Base-by-base conservation (phyloP, 2,797 vertebrate genomes). In the Astyanax mexicanus region DNA sequence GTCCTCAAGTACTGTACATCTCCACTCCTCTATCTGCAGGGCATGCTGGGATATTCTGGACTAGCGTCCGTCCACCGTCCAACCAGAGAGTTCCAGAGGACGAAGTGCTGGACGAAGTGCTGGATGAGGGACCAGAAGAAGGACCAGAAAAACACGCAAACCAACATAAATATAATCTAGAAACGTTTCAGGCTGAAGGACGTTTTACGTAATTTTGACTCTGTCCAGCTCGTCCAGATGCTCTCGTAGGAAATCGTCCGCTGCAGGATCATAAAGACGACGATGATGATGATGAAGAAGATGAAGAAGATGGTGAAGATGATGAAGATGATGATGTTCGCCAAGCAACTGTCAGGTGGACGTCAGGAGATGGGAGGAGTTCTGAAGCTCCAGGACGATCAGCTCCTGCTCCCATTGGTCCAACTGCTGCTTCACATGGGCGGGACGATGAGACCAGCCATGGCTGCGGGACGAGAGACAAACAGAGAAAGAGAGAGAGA, bases 371-470 rank as follows among this genome's bases (percentile, higher is more conserved):
- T 73, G 62, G 64, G 74, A 78, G 76, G 70, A 75, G 58, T 67
- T 69, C 77, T 70, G 62, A 73, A 73, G 80, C 57, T 35, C 32
- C 62, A 38, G 12, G 64, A 75, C 62, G 13, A 6, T 9, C 79
- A 75, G 42, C 37, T 68, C 58, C 64, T 21, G 15, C 4, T 83
- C 76, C 72, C 82, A 6, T 81, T 85, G 45, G 37, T 68, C 55
- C 64, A 21, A 15, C 4, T 83, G 77, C 72, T 82, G 6, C 81
- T 85, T 94, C 90, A 94, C 93, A 94, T 94, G 61, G 93, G 93
- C 38, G 93, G 93, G 15, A 94, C 93, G 64, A 94, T 94, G 83
- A 94, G 92, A 72, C 93, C 93, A 11, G 93, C 91, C 93, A 94
- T 94, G 35, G 93, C 93, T 94, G 92, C 55, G 86, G 70, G 35